Evolutionary conservation across 2,888 invertebrate species (phyloP).

Genomic region (Harpalus rufipes): DNA sequence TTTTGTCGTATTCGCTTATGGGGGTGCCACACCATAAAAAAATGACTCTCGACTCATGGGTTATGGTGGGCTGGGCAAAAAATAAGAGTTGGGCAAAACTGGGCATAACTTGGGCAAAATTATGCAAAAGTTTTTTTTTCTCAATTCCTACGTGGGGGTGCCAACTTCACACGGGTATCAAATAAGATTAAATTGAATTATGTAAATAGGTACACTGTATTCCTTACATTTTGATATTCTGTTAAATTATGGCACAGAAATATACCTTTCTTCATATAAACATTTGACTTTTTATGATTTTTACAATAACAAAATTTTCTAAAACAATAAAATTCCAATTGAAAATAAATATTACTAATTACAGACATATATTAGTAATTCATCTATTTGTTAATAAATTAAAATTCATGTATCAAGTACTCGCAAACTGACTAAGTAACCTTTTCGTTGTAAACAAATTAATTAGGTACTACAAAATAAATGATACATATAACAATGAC

Average conservation of each 20-base stretch:
- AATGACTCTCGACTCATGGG: no score
- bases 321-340: conserved; percentile 41
- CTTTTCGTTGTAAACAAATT: conserved; percentile 61
- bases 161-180: no score
- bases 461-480: conserved; percentile 62
- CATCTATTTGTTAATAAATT: conserved; percentile 28
- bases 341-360: conserved; percentile 28
- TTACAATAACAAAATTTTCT: not conserved
- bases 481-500: conserved; percentile 63
- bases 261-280: conserved; percentile 45
- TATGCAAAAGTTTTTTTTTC: no score
- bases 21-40: no score
- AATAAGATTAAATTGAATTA: conserved; percentile 37
- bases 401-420: conserved; percentile 34
- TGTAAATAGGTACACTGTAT: conserved; percentile 45
- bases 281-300: conserved; percentile 27
- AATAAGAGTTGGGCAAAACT: no score
- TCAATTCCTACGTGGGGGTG: no score
- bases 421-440: conserved; percentile 50
- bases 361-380: conserved; percentile 35
- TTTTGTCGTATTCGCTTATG: no score
- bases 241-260: conserved; percentile 54
- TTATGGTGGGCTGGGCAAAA: no score
- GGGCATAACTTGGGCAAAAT: no score
- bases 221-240: conserved; percentile 39